These are phyloP conservation scores for Chaenocephalus aceratus DNA, from an alignment of 2,113 vertebrate genomes.

Conservation along the genomic window DNA sequence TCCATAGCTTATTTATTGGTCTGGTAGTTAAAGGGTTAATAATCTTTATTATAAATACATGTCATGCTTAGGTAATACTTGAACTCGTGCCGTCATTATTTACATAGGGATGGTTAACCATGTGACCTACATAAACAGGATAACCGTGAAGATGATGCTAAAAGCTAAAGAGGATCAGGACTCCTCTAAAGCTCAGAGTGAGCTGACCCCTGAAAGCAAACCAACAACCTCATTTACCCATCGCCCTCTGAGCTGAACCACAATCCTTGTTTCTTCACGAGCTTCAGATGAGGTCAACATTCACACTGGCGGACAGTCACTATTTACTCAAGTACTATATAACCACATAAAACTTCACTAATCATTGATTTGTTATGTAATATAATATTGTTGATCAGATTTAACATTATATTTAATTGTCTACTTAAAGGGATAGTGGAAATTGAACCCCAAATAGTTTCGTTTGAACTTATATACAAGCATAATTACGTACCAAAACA, in stretches of 20 bases:
- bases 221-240: not conserved
- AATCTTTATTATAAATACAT: not conserved
- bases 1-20: no score
- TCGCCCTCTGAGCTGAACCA: not conserved
- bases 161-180: slow-evolving; percentile 58
- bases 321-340: not conserved
- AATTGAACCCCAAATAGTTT: no score
- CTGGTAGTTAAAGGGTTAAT: no score
- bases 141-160: slow-evolving; percentile 39
- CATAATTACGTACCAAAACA: no score
- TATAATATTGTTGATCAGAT: not conserved
- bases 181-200: slow-evolving; percentile 18
- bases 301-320: not conserved
- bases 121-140: slow-evolving; percentile 32
- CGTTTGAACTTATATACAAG: no score
- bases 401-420: not conserved
- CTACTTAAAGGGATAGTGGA: not conserved
- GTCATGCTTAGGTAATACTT: not conserved
- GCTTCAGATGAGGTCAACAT: not conserved
- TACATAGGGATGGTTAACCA: slow-evolving; percentile 2
- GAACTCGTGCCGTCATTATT: not conserved
- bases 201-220: slow-evolving; percentile 5
- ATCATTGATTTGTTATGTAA: not conserved
- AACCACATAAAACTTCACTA: not conserved
- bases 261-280: not conserved